These are phyloP conservation scores for Ceratitis capitata DNA, from an alignment of 1,140 invertebrate genomes.

Conservation along the genomic window DNA sequence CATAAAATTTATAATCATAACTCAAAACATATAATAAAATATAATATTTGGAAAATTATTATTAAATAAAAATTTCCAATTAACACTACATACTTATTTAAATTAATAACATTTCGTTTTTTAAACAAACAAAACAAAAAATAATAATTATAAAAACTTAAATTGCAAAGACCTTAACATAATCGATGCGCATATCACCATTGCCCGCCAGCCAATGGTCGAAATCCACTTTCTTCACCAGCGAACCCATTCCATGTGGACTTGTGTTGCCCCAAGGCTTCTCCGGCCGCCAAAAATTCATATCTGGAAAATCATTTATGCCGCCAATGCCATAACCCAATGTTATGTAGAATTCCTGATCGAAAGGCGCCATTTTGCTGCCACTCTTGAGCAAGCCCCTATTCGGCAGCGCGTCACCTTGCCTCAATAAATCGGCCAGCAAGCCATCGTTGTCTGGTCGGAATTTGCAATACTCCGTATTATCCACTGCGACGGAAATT, in stretches of 20 bases:
- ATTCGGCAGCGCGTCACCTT: constrained; percentile 58
- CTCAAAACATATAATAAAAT: no score
- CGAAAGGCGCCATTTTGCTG: constrained; percentile 75
- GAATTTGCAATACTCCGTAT: constrained; percentile 67
- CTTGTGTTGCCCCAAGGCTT: constrained; percentile 58
- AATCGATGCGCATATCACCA: constrained; percentile 54
- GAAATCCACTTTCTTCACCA: constrained; percentile 46
- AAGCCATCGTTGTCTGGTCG: constrained; percentile 54
- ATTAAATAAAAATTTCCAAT: no score
- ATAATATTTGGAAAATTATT: no score
- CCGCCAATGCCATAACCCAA: constrained; percentile 58
- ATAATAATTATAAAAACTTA: constrained; percentile 28
- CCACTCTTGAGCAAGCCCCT: constrained; percentile 62
- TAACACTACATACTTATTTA: no score
- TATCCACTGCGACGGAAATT: constrained; percentile 69
- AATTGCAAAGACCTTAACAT: constrained; percentile 54
- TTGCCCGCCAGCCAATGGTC: constrained; percentile 50
- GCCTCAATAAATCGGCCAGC: constrained; percentile 61
- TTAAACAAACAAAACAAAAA: not conserved
- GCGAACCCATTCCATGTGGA: constrained; percentile 48
- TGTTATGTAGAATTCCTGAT: constrained; percentile 70
- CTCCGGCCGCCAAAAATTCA: not conserved
- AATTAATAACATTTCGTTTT: not conserved
- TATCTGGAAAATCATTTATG: constrained; percentile 55
- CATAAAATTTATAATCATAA: no score